A percentile compares a stretch with the other conserved stretches of the same genome.
These are phyloP conservation scores for Drosophila nannoptera DNA, from an alignment of 1,140 invertebrate genomes.

Conservation along the genomic window DNA sequence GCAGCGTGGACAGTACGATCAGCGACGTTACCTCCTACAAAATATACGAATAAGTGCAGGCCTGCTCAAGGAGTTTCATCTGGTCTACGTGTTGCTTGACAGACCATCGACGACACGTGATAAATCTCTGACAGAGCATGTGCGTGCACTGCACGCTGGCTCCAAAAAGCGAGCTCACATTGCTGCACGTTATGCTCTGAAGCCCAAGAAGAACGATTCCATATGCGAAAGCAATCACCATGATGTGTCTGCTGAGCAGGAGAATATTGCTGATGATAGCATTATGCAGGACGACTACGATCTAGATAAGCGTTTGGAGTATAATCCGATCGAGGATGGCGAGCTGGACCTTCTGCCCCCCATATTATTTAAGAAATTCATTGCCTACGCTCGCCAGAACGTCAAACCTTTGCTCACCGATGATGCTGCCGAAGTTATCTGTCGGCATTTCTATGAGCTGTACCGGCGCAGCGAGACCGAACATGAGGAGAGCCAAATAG, in stretches of 20 bases:
- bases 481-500: slow-evolving; percentile 46
- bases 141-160: slow-evolving; percentile 62
- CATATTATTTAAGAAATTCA: slow-evolving; percentile 91
- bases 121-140: slow-evolving; percentile 76
- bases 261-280: slow-evolving; percentile 26
- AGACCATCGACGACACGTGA: slow-evolving; percentile 85
- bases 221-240: slow-evolving; percentile 36
- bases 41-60: slow-evolving; percentile 93
- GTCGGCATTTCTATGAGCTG: slow-evolving; percentile 91
- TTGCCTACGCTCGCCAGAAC: slow-evolving; percentile 93
- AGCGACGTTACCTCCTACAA: slow-evolving; percentile 91
- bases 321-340: slow-evolving; percentile 80
- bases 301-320: slow-evolving; percentile 82
- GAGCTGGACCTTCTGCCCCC: slow-evolving; percentile 86
- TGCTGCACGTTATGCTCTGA: slow-evolving; percentile 44
- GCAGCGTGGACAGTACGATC: slow-evolving; percentile 91
- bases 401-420: slow-evolving; percentile 88
- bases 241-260: not conserved
- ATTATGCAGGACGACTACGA: slow-evolving; percentile 57
- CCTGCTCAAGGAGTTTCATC: slow-evolving; percentile 94
- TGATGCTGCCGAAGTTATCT: slow-evolving; percentile 85
- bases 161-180: slow-evolving; percentile 58
- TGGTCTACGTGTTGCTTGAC: slow-evolving; percentile 95
- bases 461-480: slow-evolving; percentile 69
- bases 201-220: slow-evolving; percentile 57